These are phyloP conservation scores for Piezodorus guildinii DNA, from an alignment of 1,140 invertebrate genomes.

Conservation along the genomic window DNA sequence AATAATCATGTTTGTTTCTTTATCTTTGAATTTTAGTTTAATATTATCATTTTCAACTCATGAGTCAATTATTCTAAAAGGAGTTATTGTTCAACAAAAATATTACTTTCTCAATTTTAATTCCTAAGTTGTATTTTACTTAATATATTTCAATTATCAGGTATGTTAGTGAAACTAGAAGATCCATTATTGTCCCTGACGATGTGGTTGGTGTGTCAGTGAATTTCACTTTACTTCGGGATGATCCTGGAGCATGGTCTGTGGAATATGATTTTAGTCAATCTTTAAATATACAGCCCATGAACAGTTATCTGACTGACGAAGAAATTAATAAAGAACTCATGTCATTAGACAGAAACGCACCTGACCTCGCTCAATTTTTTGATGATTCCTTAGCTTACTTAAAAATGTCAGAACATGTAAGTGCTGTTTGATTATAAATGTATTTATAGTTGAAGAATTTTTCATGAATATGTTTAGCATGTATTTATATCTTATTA, in stretches of 20 bases:
- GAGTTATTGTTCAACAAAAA: no score
- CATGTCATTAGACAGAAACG: conserved; percentile 49
- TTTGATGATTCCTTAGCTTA: background rate
- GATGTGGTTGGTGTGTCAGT: conserved; percentile 42
- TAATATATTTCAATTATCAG: no score
- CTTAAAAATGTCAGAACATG: conserved; percentile 13
- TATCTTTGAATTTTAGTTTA: no score
- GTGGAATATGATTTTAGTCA: conserved; percentile 58
- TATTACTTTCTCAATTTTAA: no score
- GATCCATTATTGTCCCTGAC: conserved; percentile 44
- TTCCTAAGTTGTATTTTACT: no score
- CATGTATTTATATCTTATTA: no score
- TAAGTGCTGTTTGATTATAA: background rate
- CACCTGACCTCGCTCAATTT: conserved; percentile 49
- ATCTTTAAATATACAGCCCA: conserved; percentile 38
- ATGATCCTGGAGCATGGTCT: conserved; percentile 67
- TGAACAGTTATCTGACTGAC: conserved; percentile 46
- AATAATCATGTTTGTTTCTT: no score
- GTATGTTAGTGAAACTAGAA: no score
- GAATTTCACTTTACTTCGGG: conserved; percentile 69
- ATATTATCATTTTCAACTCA: no score
- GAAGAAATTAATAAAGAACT: conserved; percentile 48
- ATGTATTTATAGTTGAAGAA: background rate
- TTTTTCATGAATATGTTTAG: no score
- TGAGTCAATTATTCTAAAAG: no score